phyloP scores from a whole-genome alignment of 2,888 invertebrate species.

The Drosophila meridiana region DNA sequence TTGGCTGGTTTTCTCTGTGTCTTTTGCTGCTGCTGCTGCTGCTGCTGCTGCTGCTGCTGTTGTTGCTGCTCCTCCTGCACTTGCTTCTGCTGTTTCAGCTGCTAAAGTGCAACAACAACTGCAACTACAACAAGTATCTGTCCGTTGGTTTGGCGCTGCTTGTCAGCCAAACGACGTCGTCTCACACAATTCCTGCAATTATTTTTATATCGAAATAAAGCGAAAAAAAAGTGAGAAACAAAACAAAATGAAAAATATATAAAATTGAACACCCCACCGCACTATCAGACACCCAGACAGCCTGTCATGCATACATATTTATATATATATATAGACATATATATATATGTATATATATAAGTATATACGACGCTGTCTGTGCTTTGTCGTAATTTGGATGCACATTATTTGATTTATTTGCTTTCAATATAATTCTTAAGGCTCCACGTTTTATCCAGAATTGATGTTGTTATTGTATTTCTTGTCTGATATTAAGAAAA shows the following conservation, averaged over 20 bases:
- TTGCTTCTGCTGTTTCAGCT: constrained; percentile 77
- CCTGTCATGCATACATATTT: constrained; percentile 61
- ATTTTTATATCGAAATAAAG: constrained; percentile 76
- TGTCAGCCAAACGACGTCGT: constrained; percentile 49
- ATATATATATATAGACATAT: constrained; percentile 16
- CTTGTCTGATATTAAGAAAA: constrained; percentile 48
- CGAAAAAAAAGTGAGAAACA: constrained; percentile 13
- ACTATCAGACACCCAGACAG: constrained; percentile 38
- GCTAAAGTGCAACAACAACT: constrained; percentile 38
- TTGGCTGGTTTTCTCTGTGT: constrained; percentile 51
- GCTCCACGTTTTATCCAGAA: constrained; percentile 62
- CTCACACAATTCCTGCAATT: constrained; percentile 81
- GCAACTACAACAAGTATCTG: constrained; percentile 39
- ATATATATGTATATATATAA: constrained; percentile 33
- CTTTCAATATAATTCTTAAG: constrained; percentile 69
- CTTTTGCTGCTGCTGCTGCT: constrained; percentile 32
- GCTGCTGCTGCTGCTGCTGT: constrained; percentile 16
- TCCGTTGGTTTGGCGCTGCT: constrained; percentile 43
- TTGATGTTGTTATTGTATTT: constrained; percentile 35
- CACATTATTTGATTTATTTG: constrained; percentile 78
- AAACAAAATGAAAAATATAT: constrained; percentile 19
- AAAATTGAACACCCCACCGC: constrained; percentile 50
- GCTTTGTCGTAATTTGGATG: constrained; percentile 75
- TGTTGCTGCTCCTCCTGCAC: constrained; percentile 11
- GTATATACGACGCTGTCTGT: constrained; percentile 43